Evolutionary conservation across 1,140 invertebrate species (phyloP).

Genomic region (Euwallacea fornicatus): DNA sequence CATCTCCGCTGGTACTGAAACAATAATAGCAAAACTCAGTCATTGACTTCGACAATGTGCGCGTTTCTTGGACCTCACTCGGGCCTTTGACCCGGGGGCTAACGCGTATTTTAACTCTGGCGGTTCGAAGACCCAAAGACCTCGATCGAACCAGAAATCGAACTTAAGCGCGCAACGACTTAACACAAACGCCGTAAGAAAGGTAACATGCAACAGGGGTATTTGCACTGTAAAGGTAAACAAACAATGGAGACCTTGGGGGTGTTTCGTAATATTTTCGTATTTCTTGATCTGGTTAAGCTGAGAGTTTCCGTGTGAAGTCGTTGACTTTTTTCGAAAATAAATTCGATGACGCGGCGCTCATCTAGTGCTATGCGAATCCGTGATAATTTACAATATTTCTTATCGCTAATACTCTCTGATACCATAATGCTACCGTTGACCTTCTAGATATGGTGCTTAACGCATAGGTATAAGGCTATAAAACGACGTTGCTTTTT

Average conservation of each 20-base stretch:
- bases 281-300: neutral
- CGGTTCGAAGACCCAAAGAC: constrained; percentile 5
- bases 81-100: neutral
- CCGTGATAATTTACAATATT: too few relatives aligned
- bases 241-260: neutral
- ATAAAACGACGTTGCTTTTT: too few relatives aligned
- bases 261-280: neutral
- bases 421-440: too few relatives aligned
- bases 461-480: too few relatives aligned
- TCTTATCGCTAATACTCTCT: too few relatives aligned
- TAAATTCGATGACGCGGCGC: too few relatives aligned
- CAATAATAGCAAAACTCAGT: constrained; percentile 12
- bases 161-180: neutral
- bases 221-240: neutral
- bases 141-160: neutral
- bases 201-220: neutral
- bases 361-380: too few relatives aligned
- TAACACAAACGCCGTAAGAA: too few relatives aligned
- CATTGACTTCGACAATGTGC: neutral
- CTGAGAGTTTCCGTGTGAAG: too few relatives aligned
- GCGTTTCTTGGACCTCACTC: neutral
- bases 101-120: neutral
- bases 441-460: too few relatives aligned
- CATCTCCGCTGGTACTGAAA: constrained; percentile 47
- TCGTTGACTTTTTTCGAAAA: too few relatives aligned